Conservation (phyloP, 2,888 invertebrate genomes). For the Oligia strigilis region DNA sequence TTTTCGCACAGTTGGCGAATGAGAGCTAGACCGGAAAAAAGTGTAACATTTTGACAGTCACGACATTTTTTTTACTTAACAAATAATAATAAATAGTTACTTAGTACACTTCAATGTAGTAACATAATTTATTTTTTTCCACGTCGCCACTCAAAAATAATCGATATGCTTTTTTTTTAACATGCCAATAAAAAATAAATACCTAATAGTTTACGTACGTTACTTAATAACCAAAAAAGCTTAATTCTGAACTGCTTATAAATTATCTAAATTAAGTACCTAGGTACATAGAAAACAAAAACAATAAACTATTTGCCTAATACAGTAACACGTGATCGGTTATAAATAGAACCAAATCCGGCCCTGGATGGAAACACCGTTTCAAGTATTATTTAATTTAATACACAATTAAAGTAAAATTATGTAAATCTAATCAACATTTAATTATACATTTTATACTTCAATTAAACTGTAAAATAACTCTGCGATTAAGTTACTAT, state of each 20-base stretch:
- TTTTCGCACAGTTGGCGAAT: no score
- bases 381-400: not conserved
- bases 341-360: not conserved
- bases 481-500: constrained; percentile 1
- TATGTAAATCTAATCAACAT: constrained; percentile 6
- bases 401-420: constrained; percentile 8
- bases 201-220: no score
- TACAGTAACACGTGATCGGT: not conserved
- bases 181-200: not conserved
- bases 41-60: no score
- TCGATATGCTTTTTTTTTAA: not conserved
- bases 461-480: constrained; percentile 12
- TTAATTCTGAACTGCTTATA: not conserved
- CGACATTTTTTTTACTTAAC: not conserved
- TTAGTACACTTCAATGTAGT: no score
- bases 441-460: constrained; percentile 6
- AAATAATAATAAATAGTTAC: not conserved
- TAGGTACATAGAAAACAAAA: not conserved
- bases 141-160: not conserved
- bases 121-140: no score
- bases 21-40: no score
- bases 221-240: not conserved
- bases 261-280: not conserved
- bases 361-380: not conserved
- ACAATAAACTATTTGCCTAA: not conserved